A percentile compares a stretch with the other conserved stretches of the same genome.
These are phyloP conservation scores for Clarias magur DNA, from an alignment of 2,113 vertebrate genomes.

Conservation along the genomic window DNA sequence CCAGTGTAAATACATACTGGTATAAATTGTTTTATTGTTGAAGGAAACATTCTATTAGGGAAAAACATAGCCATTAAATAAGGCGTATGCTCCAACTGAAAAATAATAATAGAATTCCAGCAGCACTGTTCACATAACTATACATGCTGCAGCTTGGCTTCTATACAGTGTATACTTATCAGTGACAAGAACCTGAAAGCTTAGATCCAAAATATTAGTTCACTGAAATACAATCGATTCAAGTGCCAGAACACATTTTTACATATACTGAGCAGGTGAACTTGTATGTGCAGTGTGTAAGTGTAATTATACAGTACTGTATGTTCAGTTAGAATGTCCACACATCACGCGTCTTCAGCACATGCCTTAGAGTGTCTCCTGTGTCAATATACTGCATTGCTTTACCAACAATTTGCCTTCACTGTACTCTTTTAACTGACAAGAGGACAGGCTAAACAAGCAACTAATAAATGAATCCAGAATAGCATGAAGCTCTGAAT, in stretches of 20 bases:
- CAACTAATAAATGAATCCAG: constrained; percentile 46
- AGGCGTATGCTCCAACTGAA: not conserved
- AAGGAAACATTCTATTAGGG: constrained; percentile 6
- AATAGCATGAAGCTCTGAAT: constrained; percentile 21
- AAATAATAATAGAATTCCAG: not conserved
- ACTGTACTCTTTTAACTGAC: constrained; percentile 2
- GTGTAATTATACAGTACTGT: not conserved
- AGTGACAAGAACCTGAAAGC: not conserved
- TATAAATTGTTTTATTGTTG: constrained; percentile 19
- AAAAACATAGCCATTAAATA: constrained; percentile 24
- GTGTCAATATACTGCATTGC: no score
- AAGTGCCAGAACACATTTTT: not conserved
- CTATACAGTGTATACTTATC: not conserved
- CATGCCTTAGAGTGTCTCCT: not conserved
- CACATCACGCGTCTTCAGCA: not conserved
- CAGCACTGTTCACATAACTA: not conserved
- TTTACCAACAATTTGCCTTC: not conserved
- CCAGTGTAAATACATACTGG: constrained; percentile 20
- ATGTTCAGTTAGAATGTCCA: not conserved
- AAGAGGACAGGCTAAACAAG: constrained; percentile 25
- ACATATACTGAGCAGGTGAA: constrained; percentile 3
- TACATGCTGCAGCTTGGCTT: not conserved
- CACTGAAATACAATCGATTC: not conserved
- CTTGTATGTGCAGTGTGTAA: not conserved
- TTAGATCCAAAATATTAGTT: not conserved